These are phyloP conservation scores for Platichthys stellatus DNA, from an alignment of 2,113 vertebrate genomes.

Conservation along the genomic window DNA sequence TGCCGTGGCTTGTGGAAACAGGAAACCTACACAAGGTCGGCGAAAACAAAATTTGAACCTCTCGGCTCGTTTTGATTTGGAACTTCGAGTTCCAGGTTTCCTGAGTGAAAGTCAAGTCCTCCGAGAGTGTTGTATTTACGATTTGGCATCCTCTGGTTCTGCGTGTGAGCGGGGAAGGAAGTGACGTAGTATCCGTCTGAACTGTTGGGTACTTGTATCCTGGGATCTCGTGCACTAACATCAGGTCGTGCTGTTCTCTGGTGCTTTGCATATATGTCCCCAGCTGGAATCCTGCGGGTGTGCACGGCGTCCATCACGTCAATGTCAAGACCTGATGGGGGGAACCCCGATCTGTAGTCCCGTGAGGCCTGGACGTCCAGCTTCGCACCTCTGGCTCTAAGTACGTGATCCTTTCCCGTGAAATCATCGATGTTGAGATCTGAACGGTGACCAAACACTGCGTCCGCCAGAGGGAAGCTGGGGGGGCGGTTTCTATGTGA, in stretches of 20 bases:
- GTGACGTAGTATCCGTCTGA: slow-evolving; percentile 64
- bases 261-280: background rate
- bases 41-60: slow-evolving; percentile 63
- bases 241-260: background rate
- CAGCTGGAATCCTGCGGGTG: slow-evolving; percentile 1
- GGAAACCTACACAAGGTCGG: slow-evolving; percentile 65
- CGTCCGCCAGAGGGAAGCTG: background rate
- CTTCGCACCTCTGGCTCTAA: slow-evolving; percentile 54
- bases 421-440: slow-evolving; percentile 78
- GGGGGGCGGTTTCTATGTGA: background rate
- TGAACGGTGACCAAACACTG: slow-evolving; percentile 19
- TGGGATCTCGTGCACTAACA: background rate
- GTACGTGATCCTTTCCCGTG: slow-evolving; percentile 62
- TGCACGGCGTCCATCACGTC: slow-evolving; percentile 27
- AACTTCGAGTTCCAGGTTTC: slow-evolving; percentile 77
- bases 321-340: background rate
- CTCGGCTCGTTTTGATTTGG: slow-evolving; percentile 62
- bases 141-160: slow-evolving; percentile 44
- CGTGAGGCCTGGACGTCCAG: slow-evolving; percentile 21
- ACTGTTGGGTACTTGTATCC: background rate
- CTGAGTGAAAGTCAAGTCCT: slow-evolving; percentile 41
- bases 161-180: slow-evolving; percentile 52
- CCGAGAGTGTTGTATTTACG: slow-evolving; percentile 60
- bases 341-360: background rate
- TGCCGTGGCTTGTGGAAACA: background rate